Evolutionary conservation across 2,797 vertebrate genomes (phyloP), one percentile per base, ranked within the genome.

Genomic region (Prunella strophiata): DNA sequence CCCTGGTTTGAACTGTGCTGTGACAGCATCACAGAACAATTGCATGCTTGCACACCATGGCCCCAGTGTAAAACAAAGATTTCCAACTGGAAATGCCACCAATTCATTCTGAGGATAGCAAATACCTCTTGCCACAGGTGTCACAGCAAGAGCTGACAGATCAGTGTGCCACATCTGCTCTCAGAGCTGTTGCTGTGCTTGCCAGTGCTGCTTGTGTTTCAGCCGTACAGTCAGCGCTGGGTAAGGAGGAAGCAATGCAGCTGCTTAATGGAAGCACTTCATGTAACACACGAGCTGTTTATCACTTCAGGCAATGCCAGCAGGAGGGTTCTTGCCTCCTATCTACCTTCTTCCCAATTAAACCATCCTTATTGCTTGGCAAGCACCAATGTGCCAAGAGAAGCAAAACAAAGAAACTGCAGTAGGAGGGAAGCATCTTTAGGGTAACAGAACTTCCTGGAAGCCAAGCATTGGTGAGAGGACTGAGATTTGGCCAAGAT

Each of bases 321-420:
- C 27, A 45, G 29, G 29, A 88, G 34, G 16, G 21, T 43, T 62
- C 34, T 34, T 48, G 6, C 5, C 43, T 75, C 40, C 25, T 45
- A 29, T 22, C 25, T 27, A 48, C 51, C 29, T 20, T 61, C 32
- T 52, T 66, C 51, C 66, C 62, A 74, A 4, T 48, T 47, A 48
- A 75, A 21, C 7, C 8, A 2, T 29, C 11, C 32, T 40, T 71
- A 15, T 4, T 40, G 6, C 25, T 58, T 75, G 48, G 43, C 45
- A 45, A 72, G 58, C 29, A 16, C 8, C 25, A 66, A 22, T 26
- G 34, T 8, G 19, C 8, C 58, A 51, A 48, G 42, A 72, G 62
- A 62, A 40, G 18, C 1, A 55, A 81, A 70, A 27, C 0, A 3
- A 63, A 61, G 20, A 26, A 55, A 27, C 3, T 0, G 0, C 7